These are phyloP conservation scores for Mus minutoides DNA, from an alignment of 2,797 vertebrate genomes.

Conservation along the genomic window DNA sequence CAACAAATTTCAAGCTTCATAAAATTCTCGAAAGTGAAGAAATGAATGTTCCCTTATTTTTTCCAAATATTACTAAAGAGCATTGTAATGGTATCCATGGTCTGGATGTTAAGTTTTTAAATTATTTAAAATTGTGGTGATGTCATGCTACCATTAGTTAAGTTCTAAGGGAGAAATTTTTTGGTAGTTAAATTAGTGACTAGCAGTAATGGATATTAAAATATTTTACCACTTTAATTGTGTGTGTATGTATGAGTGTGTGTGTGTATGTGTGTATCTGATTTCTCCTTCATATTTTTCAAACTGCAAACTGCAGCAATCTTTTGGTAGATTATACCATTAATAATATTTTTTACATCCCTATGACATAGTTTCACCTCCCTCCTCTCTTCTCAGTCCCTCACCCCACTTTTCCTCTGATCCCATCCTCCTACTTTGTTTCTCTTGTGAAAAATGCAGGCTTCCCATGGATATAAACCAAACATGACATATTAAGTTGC, in stretches of 20 bases:
- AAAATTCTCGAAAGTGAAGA: background rate
- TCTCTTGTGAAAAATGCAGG: background rate
- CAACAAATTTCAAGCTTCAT: constrained; percentile 7
- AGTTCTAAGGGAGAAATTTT: constrained; percentile 40
- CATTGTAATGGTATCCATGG: constrained; percentile 13
- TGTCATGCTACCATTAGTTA: constrained; percentile 38
- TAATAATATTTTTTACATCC: background rate
- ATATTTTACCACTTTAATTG: constrained; percentile 54
- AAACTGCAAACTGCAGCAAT: constrained; percentile 18
- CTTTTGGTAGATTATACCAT: constrained; percentile 13
- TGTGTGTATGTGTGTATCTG: background rate
- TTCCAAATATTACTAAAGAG: constrained; percentile 47
- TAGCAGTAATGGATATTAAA: constrained; percentile 50
- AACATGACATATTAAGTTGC: background rate
- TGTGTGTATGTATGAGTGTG: background rate
- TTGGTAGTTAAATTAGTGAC: constrained; percentile 50
- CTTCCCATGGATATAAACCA: background rate
- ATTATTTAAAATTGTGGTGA: constrained; percentile 54
- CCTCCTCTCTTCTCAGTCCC: background rate
- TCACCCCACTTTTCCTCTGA: background rate
- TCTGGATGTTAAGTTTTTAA: constrained; percentile 56
- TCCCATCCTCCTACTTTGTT: background rate
- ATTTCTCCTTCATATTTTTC: constrained; percentile 32
- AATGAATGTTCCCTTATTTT: background rate
- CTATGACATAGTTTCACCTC: background rate